phyloP scores from a whole-genome alignment of 2,888 invertebrate species.

The Nemoura dubitans region DNA sequence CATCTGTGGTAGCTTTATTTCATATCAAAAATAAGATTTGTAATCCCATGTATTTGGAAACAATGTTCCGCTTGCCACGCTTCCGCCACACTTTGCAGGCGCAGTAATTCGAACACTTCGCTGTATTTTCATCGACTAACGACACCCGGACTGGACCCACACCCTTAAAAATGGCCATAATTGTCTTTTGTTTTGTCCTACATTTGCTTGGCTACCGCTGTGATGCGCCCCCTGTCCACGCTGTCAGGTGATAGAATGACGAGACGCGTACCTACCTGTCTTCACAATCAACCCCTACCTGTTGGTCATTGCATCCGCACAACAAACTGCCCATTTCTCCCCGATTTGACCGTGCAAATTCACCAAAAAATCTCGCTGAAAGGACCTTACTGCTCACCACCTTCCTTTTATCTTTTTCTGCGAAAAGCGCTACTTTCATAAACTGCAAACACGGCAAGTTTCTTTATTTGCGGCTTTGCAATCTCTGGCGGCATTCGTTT shows the following conservation, averaged over 20 bases:
- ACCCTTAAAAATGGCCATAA: not conserved
- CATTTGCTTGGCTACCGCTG: not conserved
- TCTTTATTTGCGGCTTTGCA: not conserved
- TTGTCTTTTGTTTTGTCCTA: not conserved
- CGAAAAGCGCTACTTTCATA: not conserved
- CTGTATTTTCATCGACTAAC: too few relatives aligned
- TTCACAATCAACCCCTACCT: not conserved
- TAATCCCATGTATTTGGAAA: too few relatives aligned
- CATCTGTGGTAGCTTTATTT: too few relatives aligned
- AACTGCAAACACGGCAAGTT: not conserved
- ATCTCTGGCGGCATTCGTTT: not conserved
- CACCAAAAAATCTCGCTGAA: not conserved
- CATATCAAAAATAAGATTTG: too few relatives aligned
- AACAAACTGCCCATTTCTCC: too few relatives aligned
- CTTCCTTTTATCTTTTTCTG: not conserved
- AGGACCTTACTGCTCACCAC: conserved; percentile 1
- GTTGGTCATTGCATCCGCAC: not conserved
- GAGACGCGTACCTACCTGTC: not conserved
- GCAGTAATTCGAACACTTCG: too few relatives aligned
- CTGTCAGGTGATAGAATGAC: not conserved
- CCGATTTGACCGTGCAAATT: not conserved
- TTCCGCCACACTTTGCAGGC: too few relatives aligned
- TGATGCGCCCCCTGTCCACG: not conserved
- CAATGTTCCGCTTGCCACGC: too few relatives aligned
- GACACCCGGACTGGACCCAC: too few relatives aligned